Conservation (phyloP, 2,113 vertebrate genomes). For the Parus major region DNA sequence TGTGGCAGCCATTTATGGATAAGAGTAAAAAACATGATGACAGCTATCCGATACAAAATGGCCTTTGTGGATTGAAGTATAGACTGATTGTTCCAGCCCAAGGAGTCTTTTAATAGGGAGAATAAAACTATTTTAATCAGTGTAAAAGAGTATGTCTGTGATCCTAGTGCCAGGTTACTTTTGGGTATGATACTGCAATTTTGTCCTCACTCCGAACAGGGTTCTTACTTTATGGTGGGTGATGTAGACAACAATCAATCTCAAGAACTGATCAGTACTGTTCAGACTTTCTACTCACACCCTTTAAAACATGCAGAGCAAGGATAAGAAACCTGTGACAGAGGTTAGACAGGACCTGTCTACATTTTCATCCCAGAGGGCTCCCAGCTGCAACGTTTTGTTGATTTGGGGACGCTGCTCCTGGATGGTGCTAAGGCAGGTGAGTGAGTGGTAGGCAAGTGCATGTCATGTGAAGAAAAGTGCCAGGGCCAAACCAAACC, state of each 20-base stretch:
- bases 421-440: neutral
- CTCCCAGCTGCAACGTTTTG: neutral
- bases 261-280: neutral
- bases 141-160: neutral
- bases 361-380: neutral
- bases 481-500: neutral
- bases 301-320: neutral
- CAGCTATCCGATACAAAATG: neutral
- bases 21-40: neutral
- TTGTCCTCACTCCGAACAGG: neutral
- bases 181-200: neutral
- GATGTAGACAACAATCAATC: neutral
- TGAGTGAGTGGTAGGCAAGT: neutral
- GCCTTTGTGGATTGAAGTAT: neutral
- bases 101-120: neutral
- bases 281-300: neutral
- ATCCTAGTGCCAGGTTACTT: neutral
- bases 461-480: fast-evolving
- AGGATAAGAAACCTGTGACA: neutral
- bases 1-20: neutral
- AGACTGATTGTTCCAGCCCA: neutral
- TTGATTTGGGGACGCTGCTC: neutral
- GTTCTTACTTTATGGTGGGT: neutral
- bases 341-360: neutral
- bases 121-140: neutral